A percentile compares a stretch with the other conserved stretches of the same genome.
These are phyloP conservation scores for Drosophila hydei DNA, from an alignment of 1,140 invertebrate species.

Conservation along the genomic window DNA sequence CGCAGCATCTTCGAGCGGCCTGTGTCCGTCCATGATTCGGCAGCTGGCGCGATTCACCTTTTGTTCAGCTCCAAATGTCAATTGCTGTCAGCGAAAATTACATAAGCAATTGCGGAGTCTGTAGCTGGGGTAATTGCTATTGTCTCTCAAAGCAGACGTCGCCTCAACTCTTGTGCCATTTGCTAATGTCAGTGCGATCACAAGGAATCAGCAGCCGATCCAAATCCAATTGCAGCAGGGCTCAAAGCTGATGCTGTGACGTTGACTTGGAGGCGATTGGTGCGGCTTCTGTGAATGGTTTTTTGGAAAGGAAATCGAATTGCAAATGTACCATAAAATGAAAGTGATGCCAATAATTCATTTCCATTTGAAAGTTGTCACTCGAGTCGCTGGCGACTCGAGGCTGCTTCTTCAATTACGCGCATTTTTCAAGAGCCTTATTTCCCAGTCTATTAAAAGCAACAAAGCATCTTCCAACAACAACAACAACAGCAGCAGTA, in stretches of 20 bases:
- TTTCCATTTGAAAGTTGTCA: conserved; percentile 75
- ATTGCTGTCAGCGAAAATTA: conserved; percentile 48
- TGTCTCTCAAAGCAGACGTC: conserved; percentile 42
- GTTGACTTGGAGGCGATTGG: neutral
- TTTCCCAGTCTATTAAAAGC: conserved; percentile 45
- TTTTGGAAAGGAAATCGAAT: conserved; percentile 71
- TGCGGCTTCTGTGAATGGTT: conserved; percentile 20
- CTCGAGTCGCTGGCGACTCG: conserved; percentile 27
- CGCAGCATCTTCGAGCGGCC: conserved; percentile 53
- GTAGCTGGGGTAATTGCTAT: conserved; percentile 57
- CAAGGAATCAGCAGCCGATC: conserved; percentile 35
- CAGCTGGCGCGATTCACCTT: conserved; percentile 46
- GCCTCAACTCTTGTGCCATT: conserved; percentile 43
- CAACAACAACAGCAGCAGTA: conserved; percentile 24
- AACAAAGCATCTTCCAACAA: conserved; percentile 29
- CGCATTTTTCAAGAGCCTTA: conserved; percentile 42
- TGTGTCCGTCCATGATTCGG: conserved; percentile 57
- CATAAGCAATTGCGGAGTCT: conserved; percentile 41
- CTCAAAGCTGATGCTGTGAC: neutral
- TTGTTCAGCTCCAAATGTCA: conserved; percentile 59
- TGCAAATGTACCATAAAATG: conserved; percentile 57
- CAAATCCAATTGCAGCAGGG: conserved; percentile 18
- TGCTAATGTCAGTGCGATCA: conserved; percentile 57
- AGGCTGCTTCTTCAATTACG: conserved; percentile 63
- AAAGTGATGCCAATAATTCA: conserved; percentile 68